Conservation (phyloP, 1,140 invertebrate genomes). For the Ostrea denselamellosa region DNA sequence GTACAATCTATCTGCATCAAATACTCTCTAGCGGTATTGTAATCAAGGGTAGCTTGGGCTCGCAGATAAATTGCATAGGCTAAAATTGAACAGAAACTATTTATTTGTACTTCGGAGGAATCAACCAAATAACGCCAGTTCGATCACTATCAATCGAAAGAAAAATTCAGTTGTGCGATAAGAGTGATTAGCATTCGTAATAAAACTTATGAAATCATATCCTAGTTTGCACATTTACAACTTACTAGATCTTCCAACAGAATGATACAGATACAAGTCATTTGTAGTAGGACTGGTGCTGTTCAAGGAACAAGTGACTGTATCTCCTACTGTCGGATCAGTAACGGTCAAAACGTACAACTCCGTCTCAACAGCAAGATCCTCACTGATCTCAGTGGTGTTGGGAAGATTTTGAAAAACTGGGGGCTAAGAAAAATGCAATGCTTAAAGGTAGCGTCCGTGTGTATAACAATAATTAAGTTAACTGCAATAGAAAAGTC, state of each 20-base stretch:
- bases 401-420: constrained; percentile 21
- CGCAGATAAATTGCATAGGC: background rate
- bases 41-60: background rate
- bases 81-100: background rate
- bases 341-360: constrained; percentile 4
- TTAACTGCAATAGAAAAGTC: too few species aligned
- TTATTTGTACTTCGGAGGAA: background rate
- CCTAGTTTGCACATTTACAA: too few species aligned
- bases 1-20: background rate
- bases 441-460: too few species aligned
- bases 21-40: constrained; percentile 10
- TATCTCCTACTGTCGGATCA: constrained; percentile 17
- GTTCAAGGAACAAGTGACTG: background rate
- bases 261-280: background rate
- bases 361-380: background rate
- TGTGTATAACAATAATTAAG: too few species aligned
- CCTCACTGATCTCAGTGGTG: background rate
- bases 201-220: background rate
- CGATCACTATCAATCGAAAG: too few species aligned
- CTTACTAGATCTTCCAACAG: constrained; percentile 15
- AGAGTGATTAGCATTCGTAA: too few species aligned
- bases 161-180: too few species aligned
- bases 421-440: background rate
- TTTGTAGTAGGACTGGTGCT: background rate
- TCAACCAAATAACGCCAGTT: too few species aligned